A percentile compares a stretch with the other conserved stretches of the same genome.
Conservation (phyloP, 2,113 vertebrate species). For the Onychostruthus taczanowskii region DNA sequence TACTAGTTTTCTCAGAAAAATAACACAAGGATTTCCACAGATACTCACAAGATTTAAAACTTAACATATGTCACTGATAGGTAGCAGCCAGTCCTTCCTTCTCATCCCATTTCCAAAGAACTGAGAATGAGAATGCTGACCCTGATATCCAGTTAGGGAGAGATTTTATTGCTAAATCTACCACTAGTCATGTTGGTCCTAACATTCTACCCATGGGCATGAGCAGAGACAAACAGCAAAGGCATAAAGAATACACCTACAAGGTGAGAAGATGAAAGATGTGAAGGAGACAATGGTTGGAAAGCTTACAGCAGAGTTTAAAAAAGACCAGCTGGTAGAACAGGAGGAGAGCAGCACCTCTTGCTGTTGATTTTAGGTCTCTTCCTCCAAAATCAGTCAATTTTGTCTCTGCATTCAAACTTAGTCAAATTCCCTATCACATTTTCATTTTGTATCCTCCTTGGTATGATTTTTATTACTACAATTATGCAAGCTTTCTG, state of each 20-base stretch:
- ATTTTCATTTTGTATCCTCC: background rate
- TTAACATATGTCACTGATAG: background rate
- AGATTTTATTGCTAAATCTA: background rate
- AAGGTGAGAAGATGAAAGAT: background rate
- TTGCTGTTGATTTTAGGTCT: background rate
- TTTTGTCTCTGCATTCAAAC: slow-evolving; percentile 30
- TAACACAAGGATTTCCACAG: background rate
- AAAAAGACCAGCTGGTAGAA: background rate
- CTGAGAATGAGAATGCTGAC: background rate
- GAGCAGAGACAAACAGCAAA: slow-evolving; percentile 16
- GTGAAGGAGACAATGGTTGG: background rate
- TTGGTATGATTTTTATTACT: background rate
- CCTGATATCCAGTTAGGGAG: background rate
- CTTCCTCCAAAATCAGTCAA: background rate
- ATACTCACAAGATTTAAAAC: background rate
- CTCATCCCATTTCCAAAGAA: background rate
- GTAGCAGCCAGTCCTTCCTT: background rate
- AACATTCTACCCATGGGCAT: background rate
- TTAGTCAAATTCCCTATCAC: slow-evolving; percentile 8
- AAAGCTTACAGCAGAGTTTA: slow-evolving; percentile 52
- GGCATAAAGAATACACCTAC: slow-evolving; percentile 36
- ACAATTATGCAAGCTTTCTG: slow-evolving; percentile 61
- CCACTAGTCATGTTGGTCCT: background rate
- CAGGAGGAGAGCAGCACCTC: background rate
- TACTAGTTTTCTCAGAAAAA: background rate